Percentiles rank a stretch among this genome's conserved stretches.
phyloP scores from a whole-genome alignment of 1,140 invertebrate genomes.

The Atta colombica region DNA sequence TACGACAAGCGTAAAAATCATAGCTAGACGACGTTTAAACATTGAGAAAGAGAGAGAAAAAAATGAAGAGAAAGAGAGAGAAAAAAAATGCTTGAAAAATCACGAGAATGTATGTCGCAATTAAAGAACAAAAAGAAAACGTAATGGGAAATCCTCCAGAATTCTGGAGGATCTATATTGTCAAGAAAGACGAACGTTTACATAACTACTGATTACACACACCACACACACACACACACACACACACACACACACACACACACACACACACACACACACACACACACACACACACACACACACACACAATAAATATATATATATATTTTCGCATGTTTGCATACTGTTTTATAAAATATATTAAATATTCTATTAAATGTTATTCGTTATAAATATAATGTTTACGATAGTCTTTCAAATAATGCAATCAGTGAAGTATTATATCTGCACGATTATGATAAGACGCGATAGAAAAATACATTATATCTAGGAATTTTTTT shows the following conservation, averaged over 20 bases:
- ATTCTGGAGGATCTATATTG: background rate
- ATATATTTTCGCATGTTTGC: background rate
- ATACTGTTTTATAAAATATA: background rate
- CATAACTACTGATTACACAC: background rate
- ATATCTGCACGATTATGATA: background rate
- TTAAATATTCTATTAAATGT: background rate
- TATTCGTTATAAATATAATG: background rate
- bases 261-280: background rate
- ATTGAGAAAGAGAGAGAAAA: conserved; percentile 4
- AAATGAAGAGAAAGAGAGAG: conserved; percentile 1
- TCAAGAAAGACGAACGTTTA: background rate
- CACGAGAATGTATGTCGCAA: background rate
- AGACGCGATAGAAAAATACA: background rate
- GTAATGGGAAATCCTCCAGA: conserved; percentile 8
- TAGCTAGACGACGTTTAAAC: conserved; percentile 26
- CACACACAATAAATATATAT: background rate
- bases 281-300: background rate
- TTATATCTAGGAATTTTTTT: background rate
- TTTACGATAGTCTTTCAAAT: background rate
- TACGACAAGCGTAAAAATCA: conserved; percentile 26
- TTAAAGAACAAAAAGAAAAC: conserved; percentile 26
- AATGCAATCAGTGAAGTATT: background rate
- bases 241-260: too few relatives aligned
- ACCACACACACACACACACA: background rate
- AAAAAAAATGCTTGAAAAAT: conserved; percentile 24